Conservation (phyloP, 1,140 invertebrate genomes). For the Drosophila quadrilineata region DNA sequence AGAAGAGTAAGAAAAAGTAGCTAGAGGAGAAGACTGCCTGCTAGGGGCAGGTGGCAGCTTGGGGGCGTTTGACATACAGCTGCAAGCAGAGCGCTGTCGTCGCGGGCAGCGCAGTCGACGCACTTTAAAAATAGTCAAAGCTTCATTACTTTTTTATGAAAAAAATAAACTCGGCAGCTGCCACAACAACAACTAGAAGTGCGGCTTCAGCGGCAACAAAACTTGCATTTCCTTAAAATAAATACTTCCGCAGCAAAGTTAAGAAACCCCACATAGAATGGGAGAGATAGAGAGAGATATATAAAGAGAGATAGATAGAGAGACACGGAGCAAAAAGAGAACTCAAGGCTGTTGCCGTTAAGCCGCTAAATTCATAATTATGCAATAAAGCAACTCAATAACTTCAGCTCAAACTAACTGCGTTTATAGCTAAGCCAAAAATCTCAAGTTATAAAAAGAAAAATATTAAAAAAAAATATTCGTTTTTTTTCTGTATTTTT, state of each 20-base stretch:
- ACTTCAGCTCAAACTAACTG: slow-evolving; percentile 9
- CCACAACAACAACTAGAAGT: slow-evolving; percentile 27
- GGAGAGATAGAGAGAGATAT: too few species aligned
- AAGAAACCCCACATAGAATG: too few species aligned
- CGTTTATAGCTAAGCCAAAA: slow-evolving; percentile 5
- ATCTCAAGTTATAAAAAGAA: not conserved
- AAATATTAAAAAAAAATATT: too few species aligned
- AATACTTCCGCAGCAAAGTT: too few species aligned
- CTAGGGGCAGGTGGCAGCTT: not conserved
- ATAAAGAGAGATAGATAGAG: too few species aligned
- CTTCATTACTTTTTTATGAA: slow-evolving; percentile 63
- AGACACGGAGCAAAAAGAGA: slow-evolving; percentile 32
- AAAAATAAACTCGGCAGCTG: slow-evolving; percentile 46
- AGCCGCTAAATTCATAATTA: slow-evolving; percentile 30
- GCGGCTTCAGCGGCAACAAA: slow-evolving; percentile 13
- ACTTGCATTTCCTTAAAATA: slow-evolving; percentile 55
- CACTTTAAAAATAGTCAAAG: slow-evolving; percentile 65
- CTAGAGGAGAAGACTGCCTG: not conserved
- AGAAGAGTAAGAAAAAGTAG: slow-evolving; percentile 16
- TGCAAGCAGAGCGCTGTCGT: slow-evolving; percentile 34
- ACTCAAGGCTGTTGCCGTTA: slow-evolving; percentile 9
- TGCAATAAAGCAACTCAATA: slow-evolving; percentile 19
- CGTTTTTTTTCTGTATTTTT: slow-evolving; percentile 19
- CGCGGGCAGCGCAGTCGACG: not conserved
- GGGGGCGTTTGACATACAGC: slow-evolving; percentile 59